Base-by-base conservation (phyloP, 2,113 vertebrate species). In the Ranitomeya imitator region DNA sequence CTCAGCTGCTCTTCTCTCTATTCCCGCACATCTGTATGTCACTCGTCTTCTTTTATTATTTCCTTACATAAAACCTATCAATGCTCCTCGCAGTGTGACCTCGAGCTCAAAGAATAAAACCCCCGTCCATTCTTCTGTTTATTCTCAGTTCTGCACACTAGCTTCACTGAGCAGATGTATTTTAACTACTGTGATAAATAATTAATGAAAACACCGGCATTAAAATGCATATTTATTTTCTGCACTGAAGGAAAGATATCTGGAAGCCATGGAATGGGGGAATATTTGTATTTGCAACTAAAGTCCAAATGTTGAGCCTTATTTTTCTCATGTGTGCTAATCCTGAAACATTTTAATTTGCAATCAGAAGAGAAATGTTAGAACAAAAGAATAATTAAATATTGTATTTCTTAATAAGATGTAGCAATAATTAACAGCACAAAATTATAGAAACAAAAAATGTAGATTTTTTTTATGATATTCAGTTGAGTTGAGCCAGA, bases 181-280 rank as follows among this genome's bases (percentile, higher is more conserved):
- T 88, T 88, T 88, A 88, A 88, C 87, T 88, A 84, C 23, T 26
- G 59, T 76, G 74, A 88, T 88, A 88, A 88, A 88, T 88, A 88
- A 78, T 88, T 88, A 88, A 88, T 88, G 82, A 63, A 77, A 74
- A 77, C 80, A 88, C 80, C 52, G 31, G 59, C 81, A 54, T 63
- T 74, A 79, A 88, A 83, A 88, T 88, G 60, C 55, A 71, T 87
- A 71, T 87, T 87, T 81, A 80, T 81, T 87, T 87, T 71, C 65
- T 71, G 77, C 76, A 81, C 78, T 87, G 45, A 81, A 80, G 78
- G 54, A 67, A 37, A 60, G 78, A 73, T 57, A 60, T 67, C 63
- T 57, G 60, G 57, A 31, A 69, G 76, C 37, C 59, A 79, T 54
- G n/a, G 60, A 79, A 67, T 10, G 85, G 77, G 59, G 23, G 63